phyloP scores from a whole-genome alignment of 2,797 vertebrate genomes.

The Rhadinocentrus ornatus region DNA sequence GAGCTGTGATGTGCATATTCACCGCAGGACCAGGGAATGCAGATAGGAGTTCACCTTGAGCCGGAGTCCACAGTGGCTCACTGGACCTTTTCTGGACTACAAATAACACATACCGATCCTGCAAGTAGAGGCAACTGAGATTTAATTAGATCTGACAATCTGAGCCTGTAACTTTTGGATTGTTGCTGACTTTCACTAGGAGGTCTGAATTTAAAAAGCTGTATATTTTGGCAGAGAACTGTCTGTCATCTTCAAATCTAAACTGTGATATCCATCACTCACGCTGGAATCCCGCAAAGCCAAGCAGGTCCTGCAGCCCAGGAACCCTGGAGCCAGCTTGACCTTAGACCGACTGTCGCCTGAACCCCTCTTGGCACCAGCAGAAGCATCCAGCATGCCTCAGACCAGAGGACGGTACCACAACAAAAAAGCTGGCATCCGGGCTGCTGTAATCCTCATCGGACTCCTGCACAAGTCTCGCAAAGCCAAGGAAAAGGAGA shows the following conservation, averaged over 20 bases:
- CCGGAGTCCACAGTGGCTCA: constrained; percentile 48
- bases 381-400: constrained; percentile 79
- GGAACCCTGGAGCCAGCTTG: constrained; percentile 54
- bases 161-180: constrained; percentile 46
- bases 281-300: constrained; percentile 68
- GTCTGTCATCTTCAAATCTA: constrained; percentile 19
- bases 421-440: constrained; percentile 92
- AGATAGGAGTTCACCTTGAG: constrained; percentile 76
- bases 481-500: constrained; percentile 86
- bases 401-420: constrained; percentile 84
- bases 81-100: constrained; percentile 64
- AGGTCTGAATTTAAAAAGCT: constrained; percentile 41
- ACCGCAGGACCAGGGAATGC: constrained; percentile 53
- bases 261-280: constrained; percentile 29
- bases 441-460: constrained; percentile 94
- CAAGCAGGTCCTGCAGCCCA: constrained; percentile 61
- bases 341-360: constrained; percentile 71
- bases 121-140: constrained; percentile 21
- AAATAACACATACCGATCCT: constrained; percentile 38
- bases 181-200: constrained; percentile 5
- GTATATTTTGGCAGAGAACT: constrained; percentile 32
- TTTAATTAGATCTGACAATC: constrained; percentile 18
- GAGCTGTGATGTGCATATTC: constrained; percentile 45
- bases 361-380: constrained; percentile 60
- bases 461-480: constrained; percentile 94